Evolutionary conservation across 2,888 invertebrate genomes (phyloP), one percentile per base, ranked within the genome.

Genomic region (Drosophila siamana): DNA sequence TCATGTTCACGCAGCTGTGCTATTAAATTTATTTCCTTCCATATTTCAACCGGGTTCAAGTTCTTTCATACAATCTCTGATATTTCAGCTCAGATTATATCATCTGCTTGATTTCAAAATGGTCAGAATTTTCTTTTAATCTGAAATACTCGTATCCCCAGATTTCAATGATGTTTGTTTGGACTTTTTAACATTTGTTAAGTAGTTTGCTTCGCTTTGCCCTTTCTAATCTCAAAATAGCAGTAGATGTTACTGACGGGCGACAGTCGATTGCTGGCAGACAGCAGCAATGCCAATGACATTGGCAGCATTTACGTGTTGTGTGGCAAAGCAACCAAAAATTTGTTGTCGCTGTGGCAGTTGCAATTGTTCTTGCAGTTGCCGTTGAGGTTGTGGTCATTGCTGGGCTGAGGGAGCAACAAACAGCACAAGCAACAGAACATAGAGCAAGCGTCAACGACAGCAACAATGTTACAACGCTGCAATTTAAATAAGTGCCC

Each of bases 401-500:
- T 67, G 68, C 28, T 50, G 61, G 61, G 69, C 75, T 65, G 61
- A 41, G 62, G 51, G 43, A 50, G 13, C 52, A 40, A 16, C 50
- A 28, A 28, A 51, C 50, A 15, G 44, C 50, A 24, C 36, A 9
- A 54, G 67, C 15, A 36, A 5, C 60, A 67, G 44, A 72, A 66
- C 36, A 50, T 47, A 19, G 46, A 54, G 50, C 65, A 41, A 48
- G 61, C 61, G 28, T 26, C 64, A 52, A 43, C 47, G 38, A 43
- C 78, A 33, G 54, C 51, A 71, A 30, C 65, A 63, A 63, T 69
- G 79, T 68, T 63, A 62, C 74, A 63, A 62, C 54, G 56, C 68
- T 46, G 69, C 85, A 84, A 84, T 87, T 84, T 84, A 84, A 84
- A 84, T 84, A 84, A 84, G 87, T 84, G 87, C 70, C 78, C 64